Evolutionary conservation across 2,797 vertebrate genomes (phyloP).

Genomic region (Poeciliopsis gracilis): DNA sequence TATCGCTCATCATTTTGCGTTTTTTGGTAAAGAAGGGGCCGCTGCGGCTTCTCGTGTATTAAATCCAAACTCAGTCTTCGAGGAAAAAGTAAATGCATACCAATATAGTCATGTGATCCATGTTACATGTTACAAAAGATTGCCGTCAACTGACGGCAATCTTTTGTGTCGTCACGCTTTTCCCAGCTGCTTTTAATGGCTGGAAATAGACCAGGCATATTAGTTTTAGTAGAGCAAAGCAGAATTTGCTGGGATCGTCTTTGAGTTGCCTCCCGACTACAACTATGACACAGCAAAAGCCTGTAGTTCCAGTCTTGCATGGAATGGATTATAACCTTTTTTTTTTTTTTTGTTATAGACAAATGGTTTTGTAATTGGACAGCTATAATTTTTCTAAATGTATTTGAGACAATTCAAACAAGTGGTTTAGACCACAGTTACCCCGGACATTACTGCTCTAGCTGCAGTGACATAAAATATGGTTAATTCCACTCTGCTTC

Average conservation of each 20-base stretch:
- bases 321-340: neutral
- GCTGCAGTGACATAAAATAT: constrained; percentile 18
- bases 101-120: neutral
- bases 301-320: neutral
- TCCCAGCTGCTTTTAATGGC: neutral
- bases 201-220: neutral
- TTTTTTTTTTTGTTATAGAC: neutral
- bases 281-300: neutral
- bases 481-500: constrained; percentile 15
- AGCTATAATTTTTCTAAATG: neutral
- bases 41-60: neutral
- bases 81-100: neutral
- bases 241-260: neutral
- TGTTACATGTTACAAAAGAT: neutral
- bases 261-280: neutral
- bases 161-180: neutral
- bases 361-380: neutral
- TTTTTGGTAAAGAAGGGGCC: too few species aligned
- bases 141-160: neutral
- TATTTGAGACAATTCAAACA: neutral
- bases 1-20: neutral
- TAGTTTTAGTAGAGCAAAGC: neutral
- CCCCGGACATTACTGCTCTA: constrained; percentile 14
- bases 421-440: constrained; percentile 1
- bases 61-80: neutral